A percentile compares a stretch with the other conserved stretches of the same genome.
phyloP scores from a whole-genome alignment of 1,140 invertebrate genomes.

The Conus betulinus region DNA sequence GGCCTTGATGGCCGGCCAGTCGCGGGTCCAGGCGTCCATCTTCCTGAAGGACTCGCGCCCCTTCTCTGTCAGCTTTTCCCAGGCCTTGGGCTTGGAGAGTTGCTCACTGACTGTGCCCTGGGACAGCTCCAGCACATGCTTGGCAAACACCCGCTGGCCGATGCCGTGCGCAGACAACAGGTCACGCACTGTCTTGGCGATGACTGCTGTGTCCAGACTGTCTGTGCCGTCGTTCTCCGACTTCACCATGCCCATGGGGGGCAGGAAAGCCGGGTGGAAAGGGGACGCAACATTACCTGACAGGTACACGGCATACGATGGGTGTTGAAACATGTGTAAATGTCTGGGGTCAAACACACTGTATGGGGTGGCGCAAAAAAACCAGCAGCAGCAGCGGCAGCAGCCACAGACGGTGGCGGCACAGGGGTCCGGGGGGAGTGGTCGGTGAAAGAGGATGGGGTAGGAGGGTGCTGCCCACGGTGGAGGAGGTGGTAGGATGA shows the following conservation, averaged over 20 bases:
- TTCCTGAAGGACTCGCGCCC: constrained; percentile 98
- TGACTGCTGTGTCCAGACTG: background rate
- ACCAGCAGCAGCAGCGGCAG: no score
- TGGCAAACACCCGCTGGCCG: constrained; percentile 97
- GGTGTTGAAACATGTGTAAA: background rate
- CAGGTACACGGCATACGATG: background rate
- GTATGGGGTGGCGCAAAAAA: no score
- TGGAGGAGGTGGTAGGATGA: background rate
- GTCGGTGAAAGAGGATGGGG: background rate
- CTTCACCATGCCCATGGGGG: background rate
- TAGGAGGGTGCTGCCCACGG: background rate
- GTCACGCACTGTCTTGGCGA: background rate
- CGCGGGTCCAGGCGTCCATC: constrained; percentile 99
- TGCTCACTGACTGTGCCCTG: constrained; percentile 98
- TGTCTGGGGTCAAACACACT: background rate
- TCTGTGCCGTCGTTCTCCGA: background rate
- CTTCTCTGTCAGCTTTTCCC: constrained; percentile 99
- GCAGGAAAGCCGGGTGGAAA: background rate
- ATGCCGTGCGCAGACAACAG: background rate
- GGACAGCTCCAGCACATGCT: constrained; percentile 97
- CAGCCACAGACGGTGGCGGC: no score
- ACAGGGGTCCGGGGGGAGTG: no score
- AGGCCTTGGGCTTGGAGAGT: constrained; percentile 98
- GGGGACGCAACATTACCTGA: background rate
- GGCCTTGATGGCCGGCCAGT: constrained; percentile 96